A percentile compares a stretch with the other conserved stretches of the same genome.
Evolutionary conservation across 2,888 invertebrate genomes (phyloP).

Genomic region (Latheticus oryzae): DNA sequence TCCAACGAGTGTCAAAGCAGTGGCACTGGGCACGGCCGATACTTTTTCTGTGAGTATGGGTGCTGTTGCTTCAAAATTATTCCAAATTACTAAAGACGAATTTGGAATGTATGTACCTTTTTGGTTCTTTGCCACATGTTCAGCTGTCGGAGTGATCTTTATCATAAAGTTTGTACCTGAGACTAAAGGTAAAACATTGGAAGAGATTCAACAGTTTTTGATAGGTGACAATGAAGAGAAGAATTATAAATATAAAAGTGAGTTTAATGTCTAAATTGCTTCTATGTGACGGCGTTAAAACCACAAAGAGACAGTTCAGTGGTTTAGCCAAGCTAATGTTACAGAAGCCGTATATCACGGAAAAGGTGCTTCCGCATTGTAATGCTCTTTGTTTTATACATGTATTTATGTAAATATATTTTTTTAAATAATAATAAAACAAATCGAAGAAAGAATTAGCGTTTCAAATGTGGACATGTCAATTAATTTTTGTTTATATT

Average conservation of each 20-base stretch:
- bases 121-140: constrained; percentile 73
- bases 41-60: constrained; percentile 67
- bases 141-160: constrained; percentile 71
- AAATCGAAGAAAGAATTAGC: constrained; percentile 16
- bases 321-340: constrained; percentile 19
- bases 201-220: constrained; percentile 74
- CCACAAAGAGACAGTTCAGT: constrained; percentile 13
- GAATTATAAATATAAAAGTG: constrained; percentile 27
- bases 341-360: constrained; percentile 15
- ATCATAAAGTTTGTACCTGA: constrained; percentile 73
- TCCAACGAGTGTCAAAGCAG: constrained; percentile 69
- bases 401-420: constrained; percentile 16
- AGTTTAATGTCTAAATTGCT: constrained; percentile 21
- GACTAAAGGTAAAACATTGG: constrained; percentile 77
- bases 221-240: constrained; percentile 54
- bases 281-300: constrained; percentile 22
- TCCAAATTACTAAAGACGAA: constrained; percentile 68
- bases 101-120: constrained; percentile 74
- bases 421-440: constrained; percentile 25
- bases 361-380: constrained; percentile 25
- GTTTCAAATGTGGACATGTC: constrained; percentile 26
- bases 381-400: constrained; percentile 26
- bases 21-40: constrained; percentile 69
- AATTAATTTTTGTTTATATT: constrained; percentile 37
- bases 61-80: constrained; percentile 66